Base-by-base conservation (phyloP, 1,140 invertebrate species). In the Pantala flavescens region DNA sequence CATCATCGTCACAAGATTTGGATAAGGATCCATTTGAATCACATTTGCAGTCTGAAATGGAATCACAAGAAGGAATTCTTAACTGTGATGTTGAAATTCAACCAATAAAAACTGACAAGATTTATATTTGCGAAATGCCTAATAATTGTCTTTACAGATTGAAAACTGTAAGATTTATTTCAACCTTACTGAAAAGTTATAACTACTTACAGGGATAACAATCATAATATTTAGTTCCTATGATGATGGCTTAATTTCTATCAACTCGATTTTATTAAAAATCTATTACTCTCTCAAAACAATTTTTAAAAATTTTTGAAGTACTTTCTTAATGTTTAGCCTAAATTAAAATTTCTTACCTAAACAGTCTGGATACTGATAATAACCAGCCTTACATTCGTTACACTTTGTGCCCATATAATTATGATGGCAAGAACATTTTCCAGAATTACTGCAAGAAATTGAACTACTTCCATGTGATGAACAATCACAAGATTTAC, bases 341-440 rank as follows among this genome's bases (percentile, higher is more conserved):
- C 3, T 36, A 5, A 24, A 49, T 75, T 77, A 23, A 63, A 55
- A 76, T 75, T 5, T 89, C 90, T 88, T 85, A 96, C 95, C 83
- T 76, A 90, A 85, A 82, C 98, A 99, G 43, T 98, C 91, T 0
- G 97, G 97, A 82, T 95, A 98, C 78, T 90, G 90, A 83, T 93
- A 98, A 81, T 92, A 98, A 3, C 97, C 97, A 23, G 96, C 91
- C 76, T 93, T 95, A 83, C 98, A 99, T 78, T 96, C 84, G 73
- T 94, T 89, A 80, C 97, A 99, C 9, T 90, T 90, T 43, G 90
- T 84, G 28, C 95, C 94, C 19, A 90, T 91, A 80, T 91, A 99
- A 78, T 91, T 97, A 78, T 89, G 91, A 76, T 89, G 88, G 80
- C 98, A 99, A 0, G 89, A 89, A 82, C 98, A 99, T 80, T 98